Conservation (phyloP, 2,113 vertebrate genomes). For the Poeciliopsis turrubarensis region DNA sequence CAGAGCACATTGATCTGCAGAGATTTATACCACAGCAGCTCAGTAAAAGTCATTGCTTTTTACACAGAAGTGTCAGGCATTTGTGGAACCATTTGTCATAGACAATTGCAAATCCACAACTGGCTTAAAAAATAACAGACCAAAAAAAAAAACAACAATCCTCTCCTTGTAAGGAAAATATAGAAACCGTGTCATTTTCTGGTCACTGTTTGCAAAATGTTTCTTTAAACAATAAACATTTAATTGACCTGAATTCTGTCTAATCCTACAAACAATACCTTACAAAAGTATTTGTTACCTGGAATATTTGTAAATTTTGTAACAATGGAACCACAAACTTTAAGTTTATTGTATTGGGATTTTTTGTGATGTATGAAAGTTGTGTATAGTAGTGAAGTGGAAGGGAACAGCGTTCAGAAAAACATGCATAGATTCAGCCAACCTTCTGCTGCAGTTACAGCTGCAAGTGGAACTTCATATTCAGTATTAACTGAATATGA, state of each 20-base stretch:
- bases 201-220: neutral
- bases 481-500: too few relatives aligned
- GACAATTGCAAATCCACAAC: conserved; percentile 58
- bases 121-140: conserved; percentile 27
- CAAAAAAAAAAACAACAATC: neutral
- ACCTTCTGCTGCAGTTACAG: too few relatives aligned
- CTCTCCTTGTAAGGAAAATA: neutral
- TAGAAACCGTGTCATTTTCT: neutral
- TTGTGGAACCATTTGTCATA: conserved; percentile 67
- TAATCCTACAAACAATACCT: neutral
- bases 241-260: neutral
- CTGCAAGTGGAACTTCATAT: too few relatives aligned
- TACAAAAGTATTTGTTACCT: neutral
- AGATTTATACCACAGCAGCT: conserved; percentile 73
- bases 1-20: conserved; percentile 74
- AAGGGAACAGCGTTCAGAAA: too few relatives aligned
- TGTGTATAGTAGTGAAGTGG: too few relatives aligned
- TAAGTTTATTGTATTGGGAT: neutral
- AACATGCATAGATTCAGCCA: too few relatives aligned
- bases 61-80: conserved; percentile 54
- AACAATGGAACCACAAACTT: neutral
- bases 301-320: neutral
- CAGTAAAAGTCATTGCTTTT: conserved; percentile 61
- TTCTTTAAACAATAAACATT: neutral
- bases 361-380: too few relatives aligned